Conservation (phyloP, 2,797 vertebrate species). For the Botia kubotai region DNA sequence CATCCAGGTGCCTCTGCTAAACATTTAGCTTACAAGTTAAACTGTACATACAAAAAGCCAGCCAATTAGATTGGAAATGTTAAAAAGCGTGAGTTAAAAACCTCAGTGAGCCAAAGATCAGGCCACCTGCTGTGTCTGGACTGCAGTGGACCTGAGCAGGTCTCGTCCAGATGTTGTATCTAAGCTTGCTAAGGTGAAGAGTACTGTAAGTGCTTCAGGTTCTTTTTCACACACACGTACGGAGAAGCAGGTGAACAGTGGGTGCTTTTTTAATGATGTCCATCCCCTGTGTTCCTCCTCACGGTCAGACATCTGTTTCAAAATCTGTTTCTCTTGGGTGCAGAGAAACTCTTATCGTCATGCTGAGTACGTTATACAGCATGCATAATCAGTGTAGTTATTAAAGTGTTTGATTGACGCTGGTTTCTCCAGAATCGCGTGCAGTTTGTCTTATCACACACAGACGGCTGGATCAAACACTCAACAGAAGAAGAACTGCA, state of each 20-base stretch:
- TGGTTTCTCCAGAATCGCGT: background rate
- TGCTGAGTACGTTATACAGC: conserved; percentile 2
- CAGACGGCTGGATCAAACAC: background rate
- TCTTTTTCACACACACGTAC: conserved; percentile 41
- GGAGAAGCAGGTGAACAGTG: conserved; percentile 6
- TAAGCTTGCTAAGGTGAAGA: background rate
- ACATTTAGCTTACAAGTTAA: too few species aligned
- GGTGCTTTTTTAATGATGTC: conserved; percentile 48
- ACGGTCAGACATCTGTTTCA: conserved; percentile 9
- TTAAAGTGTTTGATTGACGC: conserved; percentile 24
- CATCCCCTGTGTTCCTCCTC: conserved; percentile 25
- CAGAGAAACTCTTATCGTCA: conserved; percentile 3
- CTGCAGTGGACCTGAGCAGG: background rate
- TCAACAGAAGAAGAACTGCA: too few species aligned
- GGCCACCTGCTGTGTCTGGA: background rate
- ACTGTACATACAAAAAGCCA: too few species aligned
- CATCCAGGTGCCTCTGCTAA: too few species aligned
- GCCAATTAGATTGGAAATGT: too few species aligned
- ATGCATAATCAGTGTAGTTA: conserved; percentile 27
- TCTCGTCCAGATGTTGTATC: background rate
- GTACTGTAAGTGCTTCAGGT: background rate
- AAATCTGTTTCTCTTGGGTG: conserved; percentile 16
- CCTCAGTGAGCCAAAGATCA: background rate
- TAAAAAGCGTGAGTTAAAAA: too few species aligned
- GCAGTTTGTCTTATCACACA: background rate